Base-by-base conservation (phyloP, 2,113 vertebrate species). In the Tragelaphus buxtoni region DNA sequence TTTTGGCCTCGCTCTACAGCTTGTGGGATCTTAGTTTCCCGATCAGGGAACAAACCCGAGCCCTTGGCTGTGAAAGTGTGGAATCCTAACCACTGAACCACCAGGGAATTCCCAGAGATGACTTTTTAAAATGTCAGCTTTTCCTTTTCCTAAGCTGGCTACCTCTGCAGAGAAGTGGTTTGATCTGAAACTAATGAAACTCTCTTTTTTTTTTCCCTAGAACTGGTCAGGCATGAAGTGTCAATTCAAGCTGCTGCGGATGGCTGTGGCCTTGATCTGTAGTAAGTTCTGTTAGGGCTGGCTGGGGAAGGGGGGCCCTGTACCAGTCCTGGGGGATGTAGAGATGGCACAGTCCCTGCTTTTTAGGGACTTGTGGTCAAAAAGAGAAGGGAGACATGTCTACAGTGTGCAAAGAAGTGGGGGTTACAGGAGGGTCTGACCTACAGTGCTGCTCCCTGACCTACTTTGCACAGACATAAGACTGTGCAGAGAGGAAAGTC, bases 221-320 rank as follows among this genome's bases (percentile, higher is more conserved):
- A 99, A 99, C 96, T 99, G 99, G 99, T 99, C 99, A 1, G 99
- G 99, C 97, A 99, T 99, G 99, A 99, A 99, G 98, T 99, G 99
- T 98, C 99, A 99, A 98, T 99, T 99, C 98, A 99, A 99, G 98
- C 98, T 99, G 96, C 99, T 99, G 96, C 99, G 99, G 94, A 99
- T 99, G 99, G 99, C 99, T 96, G 99, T 99, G 99, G 99, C 99
- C 98, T 99, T 99, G 98, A 98, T 99, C 97, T 99, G 99, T 99
- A 99, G 99, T 99, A 99, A 99, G 99, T 98, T 90, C 39, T 9
- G 18, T 47, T 0, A 4, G 56, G 47, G 60, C 22, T 2, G 14
- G 26, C 14, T 47, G 47, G 35, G 69, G 61, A 32, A 10, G 1
- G 18, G 28, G 35, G 24, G 16, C 13, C 42, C n/a, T 42, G 13